Evolutionary conservation across 2,113 vertebrate genomes (phyloP).

Genomic region (Oncorhynchus masou): DNA sequence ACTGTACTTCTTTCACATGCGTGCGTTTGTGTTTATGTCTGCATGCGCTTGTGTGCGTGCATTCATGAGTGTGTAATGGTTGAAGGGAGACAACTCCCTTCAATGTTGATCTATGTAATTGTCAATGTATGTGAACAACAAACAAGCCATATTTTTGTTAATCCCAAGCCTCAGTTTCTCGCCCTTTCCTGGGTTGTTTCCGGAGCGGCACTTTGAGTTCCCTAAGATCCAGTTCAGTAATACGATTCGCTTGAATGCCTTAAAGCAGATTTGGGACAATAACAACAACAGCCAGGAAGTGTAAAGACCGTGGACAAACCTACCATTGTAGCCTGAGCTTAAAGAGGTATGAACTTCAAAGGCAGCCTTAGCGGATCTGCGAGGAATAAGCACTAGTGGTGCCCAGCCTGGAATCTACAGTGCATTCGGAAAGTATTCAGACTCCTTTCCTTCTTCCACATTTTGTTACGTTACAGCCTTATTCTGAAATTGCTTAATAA

Average conservation of each 20-base stretch:
- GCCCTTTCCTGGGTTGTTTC: not conserved
- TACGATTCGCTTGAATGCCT: not conserved
- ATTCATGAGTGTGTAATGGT: not conserved
- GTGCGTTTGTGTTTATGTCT: not conserved
- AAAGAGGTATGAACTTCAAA: slow-evolving; percentile 3
- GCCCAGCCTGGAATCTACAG: not conserved
- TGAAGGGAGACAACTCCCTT: too few species aligned
- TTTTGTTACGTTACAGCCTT: too few species aligned
- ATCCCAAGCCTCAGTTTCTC: not conserved
- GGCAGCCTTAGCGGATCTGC: not conserved
- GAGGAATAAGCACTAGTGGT: not conserved
- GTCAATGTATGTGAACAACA: not conserved
- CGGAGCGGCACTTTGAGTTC: not conserved
- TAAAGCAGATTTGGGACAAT: not conserved
- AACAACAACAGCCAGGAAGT: not conserved
- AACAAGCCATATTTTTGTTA: not conserved
- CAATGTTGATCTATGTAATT: too few species aligned
- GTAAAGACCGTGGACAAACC: not conserved
- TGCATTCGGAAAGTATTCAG: too few species aligned
- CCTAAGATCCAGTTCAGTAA: not conserved
- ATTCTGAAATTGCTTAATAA: too few species aligned
- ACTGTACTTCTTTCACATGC: not conserved
- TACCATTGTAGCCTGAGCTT: not conserved
- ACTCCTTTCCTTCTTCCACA: too few species aligned
- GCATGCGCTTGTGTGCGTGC: not conserved